Evolutionary conservation across 2,888 invertebrate genomes (phyloP), one percentile per base, ranked within the genome.

Genomic region (Diplolepis rosae): DNA sequence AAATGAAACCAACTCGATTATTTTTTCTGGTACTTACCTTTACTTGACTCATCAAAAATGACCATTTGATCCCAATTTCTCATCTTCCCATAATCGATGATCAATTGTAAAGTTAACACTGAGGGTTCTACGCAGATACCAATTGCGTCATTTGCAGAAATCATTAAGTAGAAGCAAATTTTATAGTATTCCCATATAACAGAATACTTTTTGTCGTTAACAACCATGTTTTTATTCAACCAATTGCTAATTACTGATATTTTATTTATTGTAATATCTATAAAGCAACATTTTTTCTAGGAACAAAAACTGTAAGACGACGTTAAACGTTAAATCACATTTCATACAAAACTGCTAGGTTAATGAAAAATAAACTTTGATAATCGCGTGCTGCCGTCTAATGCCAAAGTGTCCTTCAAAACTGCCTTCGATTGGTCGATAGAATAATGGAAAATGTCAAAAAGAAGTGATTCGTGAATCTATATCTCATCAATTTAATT

Each of bases 51-150:
- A 2, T 90, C 88, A 75, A 90, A 91, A 0, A 92, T 80, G 1
- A 91, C 79, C 0, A 90, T 87, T 69, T 92, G 91, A 0, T 90
- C 89, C 92, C 91, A 92, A 1, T 90, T 90, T 56, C 91, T 86
- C 90, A 91, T 91, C 18, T 90, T 82, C 0, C 90, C 90, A 69
- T 91, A 91, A 71, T 92, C 91, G 72, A 91, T 77, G 2, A 91
- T 87, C 51, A 91, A 89, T 28, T 90, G 89, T 18, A 91, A 79
- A 0, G 89, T 84, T 7, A 88, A 74, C 0, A 86, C 80, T 30
- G 86, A 81, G 0, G 86, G 86, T 45, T 66, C 32, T 45, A 65
- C 45, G 30, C 66, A 65, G 4, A 35, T 67, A 24, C 65, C 70
- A 18, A 54, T 42, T 18, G 11, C 45, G n/a, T 68, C 67, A 65